A percentile compares a stretch with the other conserved stretches of the same genome.
Evolutionary conservation across 2,888 invertebrate species (phyloP).

Genomic region (Pollenia griseotomentosa): DNA sequence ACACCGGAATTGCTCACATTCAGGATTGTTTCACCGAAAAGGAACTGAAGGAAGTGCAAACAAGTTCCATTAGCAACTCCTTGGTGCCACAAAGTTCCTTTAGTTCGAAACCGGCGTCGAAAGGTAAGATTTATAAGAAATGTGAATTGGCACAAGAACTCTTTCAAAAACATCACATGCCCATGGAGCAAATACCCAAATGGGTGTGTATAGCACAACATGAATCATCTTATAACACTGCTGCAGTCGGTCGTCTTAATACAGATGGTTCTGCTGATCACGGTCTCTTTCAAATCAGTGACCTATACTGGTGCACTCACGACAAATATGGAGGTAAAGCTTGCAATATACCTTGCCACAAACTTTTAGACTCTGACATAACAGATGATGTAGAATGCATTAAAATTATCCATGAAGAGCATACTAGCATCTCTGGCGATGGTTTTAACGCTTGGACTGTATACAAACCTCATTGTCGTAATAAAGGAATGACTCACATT

Average conservation of each 20-base stretch:
- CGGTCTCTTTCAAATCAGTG: constrained; percentile 90
- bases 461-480: constrained; percentile 86
- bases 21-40: constrained; percentile 72
- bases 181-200: constrained; percentile 85
- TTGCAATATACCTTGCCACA: constrained; percentile 87
- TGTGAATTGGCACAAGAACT: constrained; percentile 90
- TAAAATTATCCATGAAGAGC: constrained; percentile 87
- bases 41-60: not conserved
- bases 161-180: constrained; percentile 85
- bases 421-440: constrained; percentile 87
- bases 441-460: constrained; percentile 91
- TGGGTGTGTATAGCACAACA: constrained; percentile 91
- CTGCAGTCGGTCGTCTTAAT: constrained; percentile 85
- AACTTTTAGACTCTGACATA: constrained; percentile 88
- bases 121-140: constrained; percentile 86
- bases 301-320: constrained; percentile 87
- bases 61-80: not conserved
- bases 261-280: constrained; percentile 87
- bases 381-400: constrained; percentile 88
- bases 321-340: constrained; percentile 85
- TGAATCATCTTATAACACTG: constrained; percentile 89
- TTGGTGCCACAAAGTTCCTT: not conserved
- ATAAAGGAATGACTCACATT: constrained; percentile 84
- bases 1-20: constrained; percentile 82
- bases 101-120: not conserved